Evolutionary conservation across 2,888 invertebrate genomes (phyloP), one percentile per base, ranked within the genome.

Genomic region (Dilophus febrilis): DNA sequence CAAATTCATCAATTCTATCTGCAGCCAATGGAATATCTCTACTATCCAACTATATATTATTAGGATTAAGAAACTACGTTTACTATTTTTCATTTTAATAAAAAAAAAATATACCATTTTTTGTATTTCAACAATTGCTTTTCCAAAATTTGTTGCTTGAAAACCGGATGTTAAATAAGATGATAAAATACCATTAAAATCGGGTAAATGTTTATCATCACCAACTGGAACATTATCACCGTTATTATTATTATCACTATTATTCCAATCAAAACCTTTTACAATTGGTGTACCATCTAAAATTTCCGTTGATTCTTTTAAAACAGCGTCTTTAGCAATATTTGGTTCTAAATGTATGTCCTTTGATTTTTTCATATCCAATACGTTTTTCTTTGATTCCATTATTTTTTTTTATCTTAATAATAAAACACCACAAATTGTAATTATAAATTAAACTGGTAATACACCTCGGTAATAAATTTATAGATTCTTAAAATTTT

Each of bases 131-230:
- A 78, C 68, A 0, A 97, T 78, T 0, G 94, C 91, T 51, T 78
- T 65, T 0, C 90, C 94, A 57, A 97, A 84, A 67, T 82, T 91
- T 1, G 94, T 92, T 1, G 97, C 94, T 68, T 98, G 98, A 62
- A 98, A 97, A n/a, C 98, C 98, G 16, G 82, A 82, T 41, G 71
- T 67, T 26, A 70, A 58, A 58, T 83, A 98, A 22, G 81, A 78
- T 46, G 80, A 68, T 33, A 98, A 68, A 40, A 98, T 63, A 51
- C 77, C 74, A 46, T 81, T 74, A 58, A 91, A 92, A 59, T 97
- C 74, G 7, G 92, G 64, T n/a, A n/a, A n/a, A n/a, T n/a, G n/a
- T n/a, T n/a, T n/a, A n/a, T n/a, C n/a, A n/a, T n/a, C n/a, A n/a
- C n/a, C n/a, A n/a, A n/a, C n/a, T n/a, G n/a, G n/a, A n/a, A n/a